Evolutionary conservation across 2,888 invertebrate genomes (phyloP).

Genomic region (Biston stratarius): DNA sequence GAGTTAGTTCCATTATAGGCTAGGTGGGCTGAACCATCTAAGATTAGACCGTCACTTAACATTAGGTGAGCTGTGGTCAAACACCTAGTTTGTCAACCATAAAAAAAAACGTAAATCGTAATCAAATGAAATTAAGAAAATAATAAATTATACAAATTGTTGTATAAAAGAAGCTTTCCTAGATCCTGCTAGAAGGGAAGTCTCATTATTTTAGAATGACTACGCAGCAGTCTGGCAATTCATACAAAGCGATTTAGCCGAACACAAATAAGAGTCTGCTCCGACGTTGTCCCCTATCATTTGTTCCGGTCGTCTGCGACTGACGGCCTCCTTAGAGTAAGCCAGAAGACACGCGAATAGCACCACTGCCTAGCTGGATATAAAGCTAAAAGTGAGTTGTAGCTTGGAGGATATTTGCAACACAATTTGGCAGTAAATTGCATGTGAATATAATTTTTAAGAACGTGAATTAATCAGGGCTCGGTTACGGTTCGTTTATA

Average conservation of each 20-base stretch:
- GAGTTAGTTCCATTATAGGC: no score
- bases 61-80: no score
- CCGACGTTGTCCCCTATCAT: conserved; percentile 51
- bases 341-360: conserved; percentile 2
- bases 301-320: conserved; percentile 48
- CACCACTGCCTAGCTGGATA: neutral
- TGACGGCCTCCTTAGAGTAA: conserved; percentile 44
- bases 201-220: conserved; percentile 30
- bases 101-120: no score
- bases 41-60: no score
- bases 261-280: conserved; percentile 53
- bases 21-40: no score
- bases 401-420: conserved; percentile 19
- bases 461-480: conserved; percentile 31
- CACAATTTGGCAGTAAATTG: conserved; percentile 36
- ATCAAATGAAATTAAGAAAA: neutral
- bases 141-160: neutral
- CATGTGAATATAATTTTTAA: conserved; percentile 34
- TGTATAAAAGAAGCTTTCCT: neutral
- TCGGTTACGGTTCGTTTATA: conserved; percentile 3
- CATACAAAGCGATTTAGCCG: conserved; percentile 48
- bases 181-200: neutral
- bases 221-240: conserved; percentile 31
- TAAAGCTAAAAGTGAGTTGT: conserved; percentile 9
- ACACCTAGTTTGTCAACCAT: no score